These are phyloP conservation scores for Drosophila parvula DNA, from an alignment of 1,140 invertebrate species.

Conservation along the genomic window DNA sequence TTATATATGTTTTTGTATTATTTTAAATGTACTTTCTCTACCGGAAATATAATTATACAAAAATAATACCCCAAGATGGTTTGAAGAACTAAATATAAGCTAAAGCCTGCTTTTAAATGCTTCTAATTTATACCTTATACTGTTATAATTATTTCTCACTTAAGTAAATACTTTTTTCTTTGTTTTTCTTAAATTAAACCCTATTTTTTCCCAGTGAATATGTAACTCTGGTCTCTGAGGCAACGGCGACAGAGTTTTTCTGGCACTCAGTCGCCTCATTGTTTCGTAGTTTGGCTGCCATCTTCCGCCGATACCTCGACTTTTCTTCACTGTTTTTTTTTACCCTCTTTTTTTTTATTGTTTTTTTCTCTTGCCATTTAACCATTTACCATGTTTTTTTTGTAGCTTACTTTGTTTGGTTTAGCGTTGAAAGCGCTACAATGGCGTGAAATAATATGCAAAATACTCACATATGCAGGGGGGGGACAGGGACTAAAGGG, in stretches of 20 bases:
- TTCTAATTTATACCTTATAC: too few relatives aligned
- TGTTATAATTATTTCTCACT: neutral
- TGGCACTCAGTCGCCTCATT: conserved; percentile 76
- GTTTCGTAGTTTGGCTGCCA: conserved; percentile 64
- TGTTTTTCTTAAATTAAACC: neutral
- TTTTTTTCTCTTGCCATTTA: conserved; percentile 20
- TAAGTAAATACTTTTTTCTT: neutral
- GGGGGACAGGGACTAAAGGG: neutral
- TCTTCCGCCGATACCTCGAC: conserved; percentile 14
- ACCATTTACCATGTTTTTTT: conserved; percentile 16
- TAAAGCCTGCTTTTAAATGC: too few relatives aligned
- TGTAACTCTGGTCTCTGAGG: conserved; percentile 15
- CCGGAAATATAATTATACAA: too few relatives aligned
- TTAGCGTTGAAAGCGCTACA: conserved; percentile 73
- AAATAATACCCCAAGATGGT: too few relatives aligned
- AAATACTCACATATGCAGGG: conserved; percentile 63
- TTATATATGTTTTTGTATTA: too few relatives aligned
- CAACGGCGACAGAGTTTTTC: conserved; percentile 70
- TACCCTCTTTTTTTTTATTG: neutral
- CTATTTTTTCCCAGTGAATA: conserved; percentile 1
- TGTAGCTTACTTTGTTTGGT: conserved; percentile 41
- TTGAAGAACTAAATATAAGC: too few relatives aligned
- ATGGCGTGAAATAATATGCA: conserved; percentile 82
- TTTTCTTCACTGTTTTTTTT: conserved; percentile 8
- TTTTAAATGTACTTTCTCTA: too few relatives aligned